Evolutionary conservation across 1,140 invertebrate species (phyloP).

Genomic region (Drosophila ambigua): DNA sequence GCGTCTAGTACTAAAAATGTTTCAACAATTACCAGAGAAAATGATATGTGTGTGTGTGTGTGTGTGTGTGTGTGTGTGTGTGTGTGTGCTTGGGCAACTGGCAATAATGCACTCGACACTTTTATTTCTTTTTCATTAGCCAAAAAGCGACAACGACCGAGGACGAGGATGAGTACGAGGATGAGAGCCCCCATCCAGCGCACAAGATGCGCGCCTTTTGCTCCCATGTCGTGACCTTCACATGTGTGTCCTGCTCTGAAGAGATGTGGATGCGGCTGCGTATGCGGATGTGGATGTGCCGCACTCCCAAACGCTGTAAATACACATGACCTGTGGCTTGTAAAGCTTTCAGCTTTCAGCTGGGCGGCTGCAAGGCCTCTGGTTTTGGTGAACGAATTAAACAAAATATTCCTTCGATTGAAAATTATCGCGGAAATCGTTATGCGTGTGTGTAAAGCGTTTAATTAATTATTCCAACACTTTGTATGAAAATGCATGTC

Average conservation of each 20-base stretch:
- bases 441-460: conserved; percentile 34
- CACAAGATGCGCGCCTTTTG: conserved; percentile 7
- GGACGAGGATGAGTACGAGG: not conserved
- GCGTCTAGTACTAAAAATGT: conserved; percentile 63
- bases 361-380: too few relatives aligned
- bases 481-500: too few relatives aligned
- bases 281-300: too few relatives aligned
- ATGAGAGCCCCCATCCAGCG: conserved; percentile 5
- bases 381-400: conserved; percentile 40
- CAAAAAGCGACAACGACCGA: conserved; percentile 56
- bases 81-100: conserved; percentile 20
- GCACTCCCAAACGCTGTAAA: conserved; percentile 25
- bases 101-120: conserved; percentile 84
- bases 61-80: conserved; percentile 18
- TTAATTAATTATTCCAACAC: too few relatives aligned
- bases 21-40: conserved; percentile 77
- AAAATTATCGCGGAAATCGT: conserved; percentile 20
- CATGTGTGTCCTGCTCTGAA: conserved; percentile 18
- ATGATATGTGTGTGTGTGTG: conserved; percentile 43
- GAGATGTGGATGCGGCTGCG: not conserved
- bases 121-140: conserved; percentile 84
- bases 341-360: not conserved
- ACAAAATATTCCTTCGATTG: conserved; percentile 34
- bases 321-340: conserved; percentile 54
- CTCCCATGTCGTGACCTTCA: conserved; percentile 52